These are phyloP conservation scores for Zonotrichia leucophrys DNA, from an alignment of 2,113 vertebrate genomes.

Conservation along the genomic window DNA sequence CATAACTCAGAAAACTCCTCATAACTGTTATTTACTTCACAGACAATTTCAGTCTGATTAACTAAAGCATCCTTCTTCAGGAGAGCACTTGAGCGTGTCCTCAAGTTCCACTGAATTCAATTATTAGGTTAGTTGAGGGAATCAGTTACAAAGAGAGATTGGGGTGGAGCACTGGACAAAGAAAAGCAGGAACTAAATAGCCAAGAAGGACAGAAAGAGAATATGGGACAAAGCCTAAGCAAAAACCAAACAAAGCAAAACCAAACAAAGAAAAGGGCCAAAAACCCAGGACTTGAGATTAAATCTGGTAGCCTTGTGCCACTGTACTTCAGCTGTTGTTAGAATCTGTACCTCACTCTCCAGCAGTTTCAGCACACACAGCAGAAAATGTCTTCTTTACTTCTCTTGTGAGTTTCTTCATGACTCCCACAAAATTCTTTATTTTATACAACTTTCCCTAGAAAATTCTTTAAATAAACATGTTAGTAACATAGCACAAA, in stretches of 20 bases:
- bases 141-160: neutral
- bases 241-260: neutral
- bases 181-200: neutral
- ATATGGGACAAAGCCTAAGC: neutral
- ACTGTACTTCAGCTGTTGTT: neutral
- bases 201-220: neutral
- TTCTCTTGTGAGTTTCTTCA: neutral
- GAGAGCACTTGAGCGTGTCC: neutral
- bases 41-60: slow-evolving; percentile 17
- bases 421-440: neutral
- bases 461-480: neutral
- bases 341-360: neutral
- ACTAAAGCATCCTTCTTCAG: slow-evolving; percentile 36
- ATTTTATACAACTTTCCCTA: neutral
- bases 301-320: neutral
- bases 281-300: neutral
- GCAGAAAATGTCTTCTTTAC: neutral
- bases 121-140: slow-evolving; percentile 1
- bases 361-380: neutral
- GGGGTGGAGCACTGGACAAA: neutral
- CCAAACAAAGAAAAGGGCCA: neutral
- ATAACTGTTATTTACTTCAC: slow-evolving; percentile 34
- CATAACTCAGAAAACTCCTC: neutral
- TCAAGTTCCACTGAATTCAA: slow-evolving; percentile 1
- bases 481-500: neutral